Conservation (phyloP, 2,797 vertebrate species). For the Tachyglossus aculeatus region DNA sequence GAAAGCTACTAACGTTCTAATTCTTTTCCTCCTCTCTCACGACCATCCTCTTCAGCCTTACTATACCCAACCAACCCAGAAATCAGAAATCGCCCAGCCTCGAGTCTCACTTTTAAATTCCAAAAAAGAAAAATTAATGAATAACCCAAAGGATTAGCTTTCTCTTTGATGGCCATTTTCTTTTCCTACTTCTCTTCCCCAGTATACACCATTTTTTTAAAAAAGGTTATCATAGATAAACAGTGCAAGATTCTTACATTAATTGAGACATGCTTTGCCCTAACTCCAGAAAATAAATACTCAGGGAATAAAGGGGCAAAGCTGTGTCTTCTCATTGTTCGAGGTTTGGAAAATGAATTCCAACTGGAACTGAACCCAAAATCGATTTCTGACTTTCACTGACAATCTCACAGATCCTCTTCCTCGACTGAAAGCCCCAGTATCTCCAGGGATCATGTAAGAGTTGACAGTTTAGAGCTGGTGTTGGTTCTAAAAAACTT, state of each 20-base stretch:
- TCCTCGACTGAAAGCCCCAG: slow-evolving; percentile 31
- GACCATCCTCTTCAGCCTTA: background rate
- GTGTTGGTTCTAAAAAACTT: background rate
- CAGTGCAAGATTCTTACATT: slow-evolving; percentile 44
- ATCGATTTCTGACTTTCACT: slow-evolving; percentile 62
- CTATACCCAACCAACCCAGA: slow-evolving; percentile 18
- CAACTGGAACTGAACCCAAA: slow-evolving; percentile 58
- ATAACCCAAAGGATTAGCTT: slow-evolving; percentile 46
- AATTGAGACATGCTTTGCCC: slow-evolving; percentile 41
- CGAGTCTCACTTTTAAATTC: slow-evolving; percentile 47
- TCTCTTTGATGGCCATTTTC: slow-evolving; percentile 61
- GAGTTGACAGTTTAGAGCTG: background rate
- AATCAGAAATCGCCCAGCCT: slow-evolving; percentile 37
- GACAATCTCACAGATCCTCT: slow-evolving; percentile 15
- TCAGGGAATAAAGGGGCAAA: slow-evolving; percentile 45
- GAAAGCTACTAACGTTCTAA: no score
- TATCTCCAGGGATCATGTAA: slow-evolving; percentile 31
- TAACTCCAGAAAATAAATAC: slow-evolving; percentile 25
- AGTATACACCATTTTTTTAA: slow-evolving; percentile 39
- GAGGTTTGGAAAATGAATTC: slow-evolving; percentile 58
- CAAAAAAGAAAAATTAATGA: slow-evolving; percentile 43
- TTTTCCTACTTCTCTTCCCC: slow-evolving; percentile 48
- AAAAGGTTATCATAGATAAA: slow-evolving; percentile 61
- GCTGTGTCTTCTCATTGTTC: slow-evolving; percentile 1
- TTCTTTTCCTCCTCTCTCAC: no score